Evolutionary conservation across 2,113 vertebrate species (phyloP).

Genomic region (Ailuropoda melanoleuca): DNA sequence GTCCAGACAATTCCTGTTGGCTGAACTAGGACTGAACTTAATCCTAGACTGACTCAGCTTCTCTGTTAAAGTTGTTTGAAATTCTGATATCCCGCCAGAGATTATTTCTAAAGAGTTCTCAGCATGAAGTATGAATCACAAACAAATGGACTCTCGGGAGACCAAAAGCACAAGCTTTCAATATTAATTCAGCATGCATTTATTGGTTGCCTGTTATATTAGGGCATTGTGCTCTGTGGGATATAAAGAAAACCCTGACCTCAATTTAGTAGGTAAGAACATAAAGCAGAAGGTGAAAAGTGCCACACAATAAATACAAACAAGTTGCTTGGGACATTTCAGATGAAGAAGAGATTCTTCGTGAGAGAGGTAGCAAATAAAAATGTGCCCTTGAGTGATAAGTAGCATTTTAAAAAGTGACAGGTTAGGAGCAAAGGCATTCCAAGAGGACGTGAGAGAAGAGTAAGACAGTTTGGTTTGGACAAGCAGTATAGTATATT

Average conservation of each 20-base stretch:
- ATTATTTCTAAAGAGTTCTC: constrained; percentile 51
- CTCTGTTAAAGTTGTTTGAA: constrained; percentile 55
- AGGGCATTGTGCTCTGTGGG: background rate
- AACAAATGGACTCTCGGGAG: constrained; percentile 29
- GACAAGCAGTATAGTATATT: background rate
- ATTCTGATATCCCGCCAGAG: constrained; percentile 47
- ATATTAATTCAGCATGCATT: constrained; percentile 38
- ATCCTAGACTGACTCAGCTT: constrained; percentile 46
- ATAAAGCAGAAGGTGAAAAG: background rate
- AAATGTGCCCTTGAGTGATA: background rate
- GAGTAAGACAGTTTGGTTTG: background rate
- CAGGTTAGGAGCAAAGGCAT: background rate
- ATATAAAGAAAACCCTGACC: background rate
- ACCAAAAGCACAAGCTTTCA: constrained; percentile 38
- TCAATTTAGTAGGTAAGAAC: background rate
- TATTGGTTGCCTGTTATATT: background rate
- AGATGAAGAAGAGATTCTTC: constrained; percentile 26
- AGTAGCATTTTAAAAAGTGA: background rate
- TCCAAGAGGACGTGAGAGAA: background rate
- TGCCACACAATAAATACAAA: background rate
- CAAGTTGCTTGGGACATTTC: background rate
- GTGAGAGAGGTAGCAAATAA: background rate
- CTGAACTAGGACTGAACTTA: constrained; percentile 44
- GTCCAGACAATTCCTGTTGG: constrained; percentile 45
- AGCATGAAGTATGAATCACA: constrained; percentile 55